phyloP scores from a whole-genome alignment of 2,797 vertebrate genomes.

The Amblyraja radiata region DNA sequence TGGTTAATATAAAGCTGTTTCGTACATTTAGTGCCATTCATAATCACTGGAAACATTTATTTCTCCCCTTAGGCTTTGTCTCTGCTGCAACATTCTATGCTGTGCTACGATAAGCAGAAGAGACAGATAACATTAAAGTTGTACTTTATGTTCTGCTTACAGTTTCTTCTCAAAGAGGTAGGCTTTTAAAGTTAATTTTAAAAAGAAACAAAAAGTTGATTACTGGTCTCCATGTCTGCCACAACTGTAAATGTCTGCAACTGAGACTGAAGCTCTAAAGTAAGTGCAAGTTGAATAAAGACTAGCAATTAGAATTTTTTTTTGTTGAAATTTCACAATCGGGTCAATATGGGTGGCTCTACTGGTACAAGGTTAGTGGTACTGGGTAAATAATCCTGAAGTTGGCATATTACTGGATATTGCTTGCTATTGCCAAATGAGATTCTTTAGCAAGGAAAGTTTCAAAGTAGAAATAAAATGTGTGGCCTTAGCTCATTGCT shows the following conservation, averaged over 20 bases:
- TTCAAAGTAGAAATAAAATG: neutral
- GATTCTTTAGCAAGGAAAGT: neutral
- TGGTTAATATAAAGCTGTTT: neutral
- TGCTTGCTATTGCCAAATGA: neutral
- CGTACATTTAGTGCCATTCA: neutral
- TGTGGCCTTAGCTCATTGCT: neutral
- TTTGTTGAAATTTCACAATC: neutral
- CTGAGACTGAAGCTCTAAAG: neutral
- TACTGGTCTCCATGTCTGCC: neutral
- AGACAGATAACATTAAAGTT: constrained; percentile 47
- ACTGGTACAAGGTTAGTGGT: neutral
- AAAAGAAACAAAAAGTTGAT: neutral
- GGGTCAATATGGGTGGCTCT: neutral
- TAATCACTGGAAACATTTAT: neutral
- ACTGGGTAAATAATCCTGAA: neutral
- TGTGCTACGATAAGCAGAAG: constrained; percentile 47
- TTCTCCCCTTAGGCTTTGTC: constrained; percentile 46
- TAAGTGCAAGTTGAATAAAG: neutral
- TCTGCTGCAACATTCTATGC: constrained; percentile 49
- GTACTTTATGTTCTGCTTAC: constrained; percentile 50
- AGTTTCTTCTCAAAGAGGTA: constrained; percentile 50
- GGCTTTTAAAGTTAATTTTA: neutral
- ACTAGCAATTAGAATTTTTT: neutral
- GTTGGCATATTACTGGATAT: neutral
- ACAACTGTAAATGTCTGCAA: neutral